phyloP scores from a whole-genome alignment of 2,113 vertebrate genomes.

The Nycticebus coucang region DNA sequence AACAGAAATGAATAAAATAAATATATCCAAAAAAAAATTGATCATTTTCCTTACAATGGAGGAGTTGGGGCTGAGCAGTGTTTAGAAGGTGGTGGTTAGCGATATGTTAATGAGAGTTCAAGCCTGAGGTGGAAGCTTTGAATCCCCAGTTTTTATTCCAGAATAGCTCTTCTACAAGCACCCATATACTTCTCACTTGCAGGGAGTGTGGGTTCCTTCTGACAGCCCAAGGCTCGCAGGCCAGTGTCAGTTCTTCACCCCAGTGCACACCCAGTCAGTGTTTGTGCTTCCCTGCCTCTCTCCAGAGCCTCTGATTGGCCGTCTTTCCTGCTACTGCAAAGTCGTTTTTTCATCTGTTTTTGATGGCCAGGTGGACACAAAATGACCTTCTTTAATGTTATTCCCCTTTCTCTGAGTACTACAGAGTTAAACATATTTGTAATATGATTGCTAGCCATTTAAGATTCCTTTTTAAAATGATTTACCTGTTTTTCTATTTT shows the following conservation, averaged over 20 bases:
- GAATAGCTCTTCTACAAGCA: background rate
- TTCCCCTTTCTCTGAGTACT: background rate
- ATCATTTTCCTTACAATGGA: background rate
- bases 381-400: background rate
- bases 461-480: background rate
- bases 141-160: background rate
- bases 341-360: background rate
- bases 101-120: background rate
- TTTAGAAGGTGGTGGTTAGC: background rate
- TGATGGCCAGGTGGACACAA: background rate
- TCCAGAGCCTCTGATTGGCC: background rate
- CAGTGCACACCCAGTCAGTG: background rate
- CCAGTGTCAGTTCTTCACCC: fast-evolving
- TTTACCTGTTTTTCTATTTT: background rate
- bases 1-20: too few species aligned
- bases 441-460: background rate
- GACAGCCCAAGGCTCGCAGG: background rate
- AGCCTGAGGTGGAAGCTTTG: background rate
- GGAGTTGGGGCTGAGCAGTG: background rate
- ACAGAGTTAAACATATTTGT: background rate
- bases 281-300: fast-evolving
- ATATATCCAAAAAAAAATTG: too few species aligned
- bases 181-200: fast-evolving
- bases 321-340: background rate
- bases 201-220: background rate